A percentile compares a stretch with the other conserved stretches of the same genome.
Evolutionary conservation across 2,888 invertebrate species (phyloP).

Genomic region (Sycophila texana): DNA sequence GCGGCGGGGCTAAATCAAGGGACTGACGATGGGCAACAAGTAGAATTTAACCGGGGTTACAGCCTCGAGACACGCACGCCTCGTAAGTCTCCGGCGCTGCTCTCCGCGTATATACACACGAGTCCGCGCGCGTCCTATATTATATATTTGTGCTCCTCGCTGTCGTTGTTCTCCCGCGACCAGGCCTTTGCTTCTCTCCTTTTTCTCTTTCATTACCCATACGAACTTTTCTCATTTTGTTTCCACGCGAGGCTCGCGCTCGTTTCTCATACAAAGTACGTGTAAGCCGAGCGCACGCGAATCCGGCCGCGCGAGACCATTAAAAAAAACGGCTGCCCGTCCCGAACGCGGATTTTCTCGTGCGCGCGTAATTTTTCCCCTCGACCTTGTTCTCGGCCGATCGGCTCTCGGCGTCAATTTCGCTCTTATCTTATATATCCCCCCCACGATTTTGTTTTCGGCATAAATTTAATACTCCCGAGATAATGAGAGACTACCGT

Average conservation of each 20-base stretch:
- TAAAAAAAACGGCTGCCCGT: not conserved
- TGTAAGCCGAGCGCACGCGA: not conserved
- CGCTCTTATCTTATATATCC: too few species aligned
- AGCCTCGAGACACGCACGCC: constrained; percentile 73
- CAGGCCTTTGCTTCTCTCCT: not conserved
- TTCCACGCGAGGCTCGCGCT: constrained; percentile 2
- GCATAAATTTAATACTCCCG: too few species aligned
- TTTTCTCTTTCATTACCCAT: not conserved
- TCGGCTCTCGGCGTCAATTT: too few species aligned
- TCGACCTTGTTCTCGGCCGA: too few species aligned
- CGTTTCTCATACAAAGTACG: constrained; percentile 3
- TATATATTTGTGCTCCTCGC: not conserved
- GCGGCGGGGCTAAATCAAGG: constrained; percentile 72
- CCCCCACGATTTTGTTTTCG: too few species aligned
- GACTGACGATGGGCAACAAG: constrained; percentile 73
- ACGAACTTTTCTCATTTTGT: constrained; percentile 3
- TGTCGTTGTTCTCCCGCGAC: constrained; percentile 19
- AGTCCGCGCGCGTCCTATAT: too few species aligned
- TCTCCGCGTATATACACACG: not conserved
- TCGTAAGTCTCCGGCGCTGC: constrained; percentile 60
- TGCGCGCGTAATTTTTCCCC: too few species aligned
- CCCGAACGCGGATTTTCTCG: not conserved
- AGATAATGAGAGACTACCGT: too few species aligned
- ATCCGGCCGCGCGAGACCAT: not conserved
- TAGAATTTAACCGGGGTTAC: constrained; percentile 71